Evolutionary conservation across 1,140 invertebrate species (phyloP).

Genomic region (Calliopsis andreniformis): DNA sequence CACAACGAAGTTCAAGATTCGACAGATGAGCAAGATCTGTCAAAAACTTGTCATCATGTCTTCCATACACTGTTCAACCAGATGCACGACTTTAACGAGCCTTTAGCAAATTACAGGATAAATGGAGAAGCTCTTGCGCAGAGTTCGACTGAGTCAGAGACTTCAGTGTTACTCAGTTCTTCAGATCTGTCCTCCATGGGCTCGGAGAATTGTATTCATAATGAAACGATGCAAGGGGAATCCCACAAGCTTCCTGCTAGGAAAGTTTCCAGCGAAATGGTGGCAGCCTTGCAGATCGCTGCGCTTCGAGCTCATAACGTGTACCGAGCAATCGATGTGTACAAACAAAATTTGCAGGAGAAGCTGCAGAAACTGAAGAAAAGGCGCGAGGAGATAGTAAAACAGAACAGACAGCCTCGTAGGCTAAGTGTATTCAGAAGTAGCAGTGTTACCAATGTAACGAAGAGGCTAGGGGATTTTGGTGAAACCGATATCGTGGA

Average conservation of each 20-base stretch:
- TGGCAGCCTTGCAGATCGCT: slow-evolving; percentile 53
- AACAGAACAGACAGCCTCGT: no score
- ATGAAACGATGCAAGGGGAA: neutral
- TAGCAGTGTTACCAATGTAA: neutral
- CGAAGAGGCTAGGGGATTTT: slow-evolving; percentile 6
- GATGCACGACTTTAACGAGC: neutral
- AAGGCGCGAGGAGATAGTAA: neutral
- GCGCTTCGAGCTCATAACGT: slow-evolving; percentile 53
- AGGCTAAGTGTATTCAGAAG: neutral
- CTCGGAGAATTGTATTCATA: neutral
- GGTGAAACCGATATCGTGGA: neutral
- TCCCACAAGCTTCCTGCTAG: neutral
- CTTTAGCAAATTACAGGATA: no score
- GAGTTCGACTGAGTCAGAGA: neutral
- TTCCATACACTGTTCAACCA: neutral
- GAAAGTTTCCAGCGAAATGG: slow-evolving; percentile 10
- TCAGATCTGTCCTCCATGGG: neutral
- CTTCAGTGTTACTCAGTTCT: neutral
- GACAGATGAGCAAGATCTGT: neutral
- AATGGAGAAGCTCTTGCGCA: neutral
- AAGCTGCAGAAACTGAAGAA: neutral
- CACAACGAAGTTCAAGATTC: no score
- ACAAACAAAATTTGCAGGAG: slow-evolving; percentile 21
- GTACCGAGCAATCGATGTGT: slow-evolving; percentile 51
- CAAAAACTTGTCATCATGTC: neutral